Evolutionary conservation across 2,113 vertebrate genomes (phyloP).

Genomic region (Calyptommatus sinebrachiatus): DNA sequence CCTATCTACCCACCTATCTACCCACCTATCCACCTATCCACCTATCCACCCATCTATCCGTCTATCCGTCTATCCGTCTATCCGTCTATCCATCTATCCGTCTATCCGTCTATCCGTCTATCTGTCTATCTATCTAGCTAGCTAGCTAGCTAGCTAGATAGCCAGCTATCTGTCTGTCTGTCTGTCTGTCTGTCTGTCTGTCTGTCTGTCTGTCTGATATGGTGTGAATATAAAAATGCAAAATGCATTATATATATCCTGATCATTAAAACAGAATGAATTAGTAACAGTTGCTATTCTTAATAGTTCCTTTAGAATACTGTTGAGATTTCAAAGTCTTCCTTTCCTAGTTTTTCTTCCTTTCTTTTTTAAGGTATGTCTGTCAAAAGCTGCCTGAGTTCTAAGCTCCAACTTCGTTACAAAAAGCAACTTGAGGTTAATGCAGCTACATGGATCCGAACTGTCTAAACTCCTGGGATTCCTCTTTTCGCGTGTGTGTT

Average conservation of each 20-base stretch:
- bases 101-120: no score
- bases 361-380: neutral
- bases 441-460: neutral
- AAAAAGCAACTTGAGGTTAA: slow-evolving; percentile 35
- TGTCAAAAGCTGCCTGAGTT: slow-evolving; percentile 19
- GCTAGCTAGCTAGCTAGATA: no score
- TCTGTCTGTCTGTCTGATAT: neutral
- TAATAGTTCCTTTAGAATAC: neutral
- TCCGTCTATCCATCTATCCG: no score
- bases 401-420: slow-evolving; percentile 17
- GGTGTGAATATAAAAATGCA: neutral
- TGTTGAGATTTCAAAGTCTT: neutral
- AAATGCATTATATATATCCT: neutral
- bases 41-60: no score
- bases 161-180: no score
- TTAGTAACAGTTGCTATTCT: neutral
- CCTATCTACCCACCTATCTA: no score
- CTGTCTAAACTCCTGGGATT: neutral
- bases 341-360: slow-evolving; percentile 29
- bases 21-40: no score
- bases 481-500: neutral
- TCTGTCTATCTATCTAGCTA: no score
- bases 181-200: no score
- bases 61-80: no score
- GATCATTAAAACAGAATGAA: neutral